Evolutionary conservation across 1,140 invertebrate species (phyloP).

Genomic region (Agraylea sexmaculata): DNA sequence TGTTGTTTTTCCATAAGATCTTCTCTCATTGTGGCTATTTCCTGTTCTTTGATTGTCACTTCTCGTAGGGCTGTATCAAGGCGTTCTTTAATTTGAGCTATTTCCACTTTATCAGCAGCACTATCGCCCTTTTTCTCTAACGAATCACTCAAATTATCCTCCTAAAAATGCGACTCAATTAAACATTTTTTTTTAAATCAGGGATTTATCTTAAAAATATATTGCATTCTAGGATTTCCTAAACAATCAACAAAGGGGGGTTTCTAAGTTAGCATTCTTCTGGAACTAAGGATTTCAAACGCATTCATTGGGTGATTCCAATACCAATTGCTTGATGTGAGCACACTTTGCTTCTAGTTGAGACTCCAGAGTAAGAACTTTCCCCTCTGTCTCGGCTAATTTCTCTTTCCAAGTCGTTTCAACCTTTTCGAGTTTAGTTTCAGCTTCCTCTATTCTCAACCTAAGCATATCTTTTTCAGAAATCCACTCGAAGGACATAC

Average conservation of each 20-base stretch:
- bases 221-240: no score
- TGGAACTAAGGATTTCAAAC: no score
- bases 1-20: conserved; percentile 30
- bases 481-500: conserved; percentile 33
- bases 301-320: no score
- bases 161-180: conserved; percentile 33
- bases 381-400: conserved; percentile 40
- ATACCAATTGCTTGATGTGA: conserved; percentile 49
- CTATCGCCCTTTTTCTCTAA: conserved; percentile 40
- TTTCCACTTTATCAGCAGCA: conserved; percentile 38
- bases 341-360: conserved; percentile 43
- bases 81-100: conserved; percentile 41
- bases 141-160: conserved; percentile 38
- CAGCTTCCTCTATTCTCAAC: conserved; percentile 40
- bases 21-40: conserved; percentile 26
- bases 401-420: conserved; percentile 44
- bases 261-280: no score
- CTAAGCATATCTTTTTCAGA: conserved; percentile 36
- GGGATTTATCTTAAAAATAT: no score
- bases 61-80: conserved; percentile 32
- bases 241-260: no score
- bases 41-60: conserved; percentile 28
- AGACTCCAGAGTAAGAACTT: conserved; percentile 43
- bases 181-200: no score
- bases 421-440: conserved; percentile 44